These are phyloP conservation scores for Thrips palmi DNA, from an alignment of 1,140 invertebrate species.

Conservation along the genomic window DNA sequence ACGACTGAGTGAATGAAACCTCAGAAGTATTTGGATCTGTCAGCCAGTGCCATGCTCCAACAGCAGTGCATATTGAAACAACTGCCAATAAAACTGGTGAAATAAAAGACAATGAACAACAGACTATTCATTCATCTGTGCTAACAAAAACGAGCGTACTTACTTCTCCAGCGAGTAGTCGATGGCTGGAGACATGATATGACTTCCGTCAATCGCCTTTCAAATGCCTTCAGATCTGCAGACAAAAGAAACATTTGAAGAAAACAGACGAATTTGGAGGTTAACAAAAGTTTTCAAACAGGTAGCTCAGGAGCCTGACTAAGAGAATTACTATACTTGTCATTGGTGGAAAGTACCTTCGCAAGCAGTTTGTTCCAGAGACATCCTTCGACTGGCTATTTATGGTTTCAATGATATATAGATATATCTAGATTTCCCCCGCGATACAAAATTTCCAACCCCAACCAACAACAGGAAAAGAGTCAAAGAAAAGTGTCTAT, in stretches of 20 bases:
- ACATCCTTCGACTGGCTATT: constrained; percentile 34
- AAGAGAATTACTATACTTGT: constrained; percentile 4
- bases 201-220: constrained; percentile 88
- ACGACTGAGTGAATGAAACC: constrained; percentile 74
- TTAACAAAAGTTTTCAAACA: neutral
- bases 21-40: constrained; percentile 75
- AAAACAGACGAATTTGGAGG: constrained; percentile 4
- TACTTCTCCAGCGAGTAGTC: constrained; percentile 84
- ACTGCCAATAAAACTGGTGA: constrained; percentile 65
- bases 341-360: constrained; percentile 34
- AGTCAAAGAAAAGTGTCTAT: too few relatives aligned
- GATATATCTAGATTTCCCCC: too few relatives aligned
- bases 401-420: too few relatives aligned
- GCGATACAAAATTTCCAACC: too few relatives aligned
- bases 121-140: neutral
- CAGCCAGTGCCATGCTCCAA: constrained; percentile 88
- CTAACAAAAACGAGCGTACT: constrained; percentile 18
- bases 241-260: constrained; percentile 21
- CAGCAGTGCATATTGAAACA: constrained; percentile 71
- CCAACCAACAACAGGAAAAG: too few relatives aligned
- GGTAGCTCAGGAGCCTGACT: neutral
- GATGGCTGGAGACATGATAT: constrained; percentile 81
- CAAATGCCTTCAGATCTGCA: constrained; percentile 92
- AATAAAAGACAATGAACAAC: constrained; percentile 10
- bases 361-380: constrained; percentile 53